phyloP scores from a whole-genome alignment of 2,888 invertebrate species.

The Eristalinus sepulchralis region DNA sequence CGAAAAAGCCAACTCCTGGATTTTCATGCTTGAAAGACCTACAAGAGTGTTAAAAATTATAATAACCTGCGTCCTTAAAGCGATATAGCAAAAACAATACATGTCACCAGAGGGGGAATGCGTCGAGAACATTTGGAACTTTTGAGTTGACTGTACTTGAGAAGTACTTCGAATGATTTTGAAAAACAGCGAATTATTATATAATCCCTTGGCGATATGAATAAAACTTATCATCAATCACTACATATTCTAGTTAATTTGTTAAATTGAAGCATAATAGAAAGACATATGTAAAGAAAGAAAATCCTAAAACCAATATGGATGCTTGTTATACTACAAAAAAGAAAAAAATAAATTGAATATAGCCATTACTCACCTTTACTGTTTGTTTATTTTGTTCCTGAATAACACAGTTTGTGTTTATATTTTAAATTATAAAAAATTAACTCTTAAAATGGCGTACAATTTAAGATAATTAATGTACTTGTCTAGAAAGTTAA shows the following conservation, averaged over 20 bases:
- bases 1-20: slow-evolving; percentile 14
- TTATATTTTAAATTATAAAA: slow-evolving; percentile 11
- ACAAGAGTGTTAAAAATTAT: background rate
- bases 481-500: slow-evolving; percentile 53
- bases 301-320: slow-evolving; percentile 15
- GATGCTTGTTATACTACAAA: slow-evolving; percentile 3
- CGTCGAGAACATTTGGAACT: background rate
- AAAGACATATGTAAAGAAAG: background rate
- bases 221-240: background rate
- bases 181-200: slow-evolving; percentile 1
- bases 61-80: too few species aligned
- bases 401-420: slow-evolving; percentile 22
- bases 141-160: slow-evolving; percentile 57
- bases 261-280: background rate
- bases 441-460: slow-evolving; percentile 53
- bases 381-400: slow-evolving; percentile 21
- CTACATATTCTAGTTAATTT: background rate
- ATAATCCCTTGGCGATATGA: background rate
- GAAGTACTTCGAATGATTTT: background rate
- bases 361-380: slow-evolving; percentile 46
- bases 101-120: too few species aligned
- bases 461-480: slow-evolving; percentile 47
- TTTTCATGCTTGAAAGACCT: background rate
- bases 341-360: background rate
- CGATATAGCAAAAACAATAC: too few species aligned